Percentiles rank a stretch among this genome's conserved stretches.
These are phyloP conservation scores for Laticauda colubrina DNA, from an alignment of 2,113 vertebrate genomes.

Conservation along the genomic window DNA sequence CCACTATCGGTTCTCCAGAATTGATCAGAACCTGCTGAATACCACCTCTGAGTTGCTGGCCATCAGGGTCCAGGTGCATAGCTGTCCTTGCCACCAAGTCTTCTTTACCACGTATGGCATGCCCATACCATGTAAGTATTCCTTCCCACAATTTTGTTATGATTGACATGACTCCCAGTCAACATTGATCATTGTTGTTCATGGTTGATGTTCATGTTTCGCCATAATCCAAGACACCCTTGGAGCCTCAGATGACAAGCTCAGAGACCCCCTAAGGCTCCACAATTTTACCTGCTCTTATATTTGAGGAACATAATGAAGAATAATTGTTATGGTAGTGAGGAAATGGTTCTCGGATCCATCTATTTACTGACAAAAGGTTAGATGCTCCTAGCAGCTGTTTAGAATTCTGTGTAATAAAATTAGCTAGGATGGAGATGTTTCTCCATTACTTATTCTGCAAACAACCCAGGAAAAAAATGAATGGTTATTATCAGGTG, in stretches of 20 bases:
- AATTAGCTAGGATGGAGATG: constrained; percentile 37
- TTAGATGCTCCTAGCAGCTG: background rate
- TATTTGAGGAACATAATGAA: background rate
- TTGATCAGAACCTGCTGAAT: no score
- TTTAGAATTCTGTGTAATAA: background rate
- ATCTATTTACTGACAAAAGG: background rate
- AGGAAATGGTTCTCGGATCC: background rate
- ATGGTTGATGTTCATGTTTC: background rate
- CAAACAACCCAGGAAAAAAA: constrained; percentile 34
- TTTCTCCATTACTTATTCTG: constrained; percentile 36
- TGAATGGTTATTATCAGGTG: constrained; percentile 43
- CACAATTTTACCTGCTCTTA: background rate
- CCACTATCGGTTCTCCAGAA: no score
- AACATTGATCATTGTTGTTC: background rate
- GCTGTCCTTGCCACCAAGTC: background rate
- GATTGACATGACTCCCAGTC: background rate
- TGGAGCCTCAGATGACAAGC: background rate
- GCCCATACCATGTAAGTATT: background rate
- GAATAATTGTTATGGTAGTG: background rate
- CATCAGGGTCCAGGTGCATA: background rate
- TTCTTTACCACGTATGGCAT: background rate
- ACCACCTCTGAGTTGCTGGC: background rate
- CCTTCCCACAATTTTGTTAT: background rate
- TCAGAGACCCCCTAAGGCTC: background rate
- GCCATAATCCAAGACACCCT: background rate